Evolutionary conservation across 2,797 vertebrate genomes (phyloP), one percentile per base, ranked within the genome.

Genomic region (Cirrhinus mrigala): DNA sequence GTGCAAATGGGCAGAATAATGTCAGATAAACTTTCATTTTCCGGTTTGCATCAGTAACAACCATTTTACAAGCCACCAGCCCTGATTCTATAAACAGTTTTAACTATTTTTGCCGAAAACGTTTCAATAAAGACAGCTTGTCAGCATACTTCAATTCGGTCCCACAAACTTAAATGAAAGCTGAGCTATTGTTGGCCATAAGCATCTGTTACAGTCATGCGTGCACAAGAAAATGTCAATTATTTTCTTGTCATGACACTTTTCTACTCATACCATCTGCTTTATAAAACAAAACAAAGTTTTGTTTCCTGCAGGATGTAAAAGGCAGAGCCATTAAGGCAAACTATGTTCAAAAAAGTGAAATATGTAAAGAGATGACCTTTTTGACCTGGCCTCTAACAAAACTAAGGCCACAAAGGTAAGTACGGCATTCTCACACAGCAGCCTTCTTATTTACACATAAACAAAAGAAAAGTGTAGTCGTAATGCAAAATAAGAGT

Each of bases 201-300:
- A 64, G 44, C 70, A 83, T 75, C 81, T 75, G 81, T 46, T n/a
- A 74, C 10, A 40, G 70, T 40, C 70, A 48, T 74, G 58, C 40
- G 3, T 52, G 24, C 69, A 64, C 56, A 64, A 69, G 62, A 62
- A 79, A 62, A 73, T 60, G 69, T 81, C 52, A 82, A 20, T 62
- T 62, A 73, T 75, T 50, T 62, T 82, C 56, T 74, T 73, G 6
- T 73, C 52, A 33, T 16, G 68, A 74, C 56, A 62, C 4, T 16
- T 33, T 83, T 64, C 12, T 37, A 24, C 29, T n/a, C 62, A 10
- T 16, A 12, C 71, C 58, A 83, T 83, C 82, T 83, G 82, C 60
- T 83, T 22, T 24, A 33, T 27, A 24, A 52, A 75, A 66, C 14
- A 24, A 83, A 73, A 46, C 6, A 50, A 20, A 20, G 44, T 33